These are phyloP conservation scores for Dromiciops gliroides DNA, from an alignment of 2,113 vertebrate genomes.

Conservation along the genomic window DNA sequence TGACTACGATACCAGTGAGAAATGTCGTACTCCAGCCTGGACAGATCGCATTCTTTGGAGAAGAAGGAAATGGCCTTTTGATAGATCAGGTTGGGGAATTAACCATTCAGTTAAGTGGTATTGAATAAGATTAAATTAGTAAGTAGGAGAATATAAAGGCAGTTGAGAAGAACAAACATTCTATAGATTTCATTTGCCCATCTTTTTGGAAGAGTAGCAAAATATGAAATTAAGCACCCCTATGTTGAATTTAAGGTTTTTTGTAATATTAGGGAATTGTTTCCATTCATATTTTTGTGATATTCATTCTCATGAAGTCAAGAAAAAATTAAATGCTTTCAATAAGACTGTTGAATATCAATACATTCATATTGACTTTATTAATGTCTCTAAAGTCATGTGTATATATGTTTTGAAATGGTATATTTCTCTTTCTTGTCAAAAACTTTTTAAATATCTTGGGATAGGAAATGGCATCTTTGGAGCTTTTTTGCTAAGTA, in stretches of 20 bases:
- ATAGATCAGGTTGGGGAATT: constrained; percentile 89
- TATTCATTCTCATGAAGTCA: not conserved
- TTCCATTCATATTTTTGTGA: not conserved
- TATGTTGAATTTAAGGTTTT: not conserved
- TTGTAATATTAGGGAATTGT: not conserved
- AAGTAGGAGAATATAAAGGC: not conserved
- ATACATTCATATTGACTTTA: not conserved
- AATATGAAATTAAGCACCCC: not conserved
- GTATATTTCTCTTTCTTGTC: not conserved
- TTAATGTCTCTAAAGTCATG: not conserved
- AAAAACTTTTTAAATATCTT: not conserved
- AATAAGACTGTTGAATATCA: not conserved
- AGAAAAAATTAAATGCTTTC: not conserved
- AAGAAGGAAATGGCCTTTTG: constrained; percentile 97
- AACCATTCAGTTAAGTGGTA: not conserved
- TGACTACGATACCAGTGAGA: constrained; percentile 99
- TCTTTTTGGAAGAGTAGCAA: not conserved
- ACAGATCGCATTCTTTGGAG: constrained; percentile 98
- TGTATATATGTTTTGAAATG: not conserved
- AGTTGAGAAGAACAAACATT: not conserved
- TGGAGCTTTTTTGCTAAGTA: not conserved
- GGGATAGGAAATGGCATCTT: not conserved
- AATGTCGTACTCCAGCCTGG: constrained; percentile 98
- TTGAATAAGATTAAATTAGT: not conserved
- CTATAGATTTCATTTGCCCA: not conserved